Percentiles rank a stretch among this genome's conserved stretches.
Evolutionary conservation across 1,140 invertebrate species (phyloP).

Genomic region (Coelopa frigida): DNA sequence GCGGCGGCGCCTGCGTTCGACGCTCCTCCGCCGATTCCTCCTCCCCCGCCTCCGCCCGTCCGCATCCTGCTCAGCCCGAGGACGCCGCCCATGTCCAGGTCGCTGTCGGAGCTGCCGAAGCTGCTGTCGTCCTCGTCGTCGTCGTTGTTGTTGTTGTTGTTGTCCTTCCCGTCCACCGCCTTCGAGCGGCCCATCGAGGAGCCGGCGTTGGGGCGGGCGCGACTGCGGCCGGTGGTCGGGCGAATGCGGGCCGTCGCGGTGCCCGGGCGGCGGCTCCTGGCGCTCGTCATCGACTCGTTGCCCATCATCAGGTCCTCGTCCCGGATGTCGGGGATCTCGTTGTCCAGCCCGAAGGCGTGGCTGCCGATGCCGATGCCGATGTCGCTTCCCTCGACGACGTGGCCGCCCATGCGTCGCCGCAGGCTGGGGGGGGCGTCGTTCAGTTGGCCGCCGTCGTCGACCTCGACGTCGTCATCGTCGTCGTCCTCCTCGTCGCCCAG

Average conservation of each 20-base stretch:
- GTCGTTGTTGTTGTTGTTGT: no score
- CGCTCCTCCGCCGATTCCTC: neutral
- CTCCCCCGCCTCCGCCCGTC: conserved; percentile 14
- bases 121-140: conserved; percentile 32
- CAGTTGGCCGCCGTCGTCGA: conserved; percentile 13
- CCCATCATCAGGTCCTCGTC: conserved; percentile 32
- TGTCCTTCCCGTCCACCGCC: neutral
- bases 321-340: conserved; percentile 33
- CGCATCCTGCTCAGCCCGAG: conserved; percentile 29
- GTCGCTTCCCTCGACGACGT: conserved; percentile 28
- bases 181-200: neutral
- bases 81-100: conserved; percentile 36
- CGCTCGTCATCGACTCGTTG: neutral
- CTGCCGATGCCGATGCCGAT: conserved; percentile 13
- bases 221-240: conserved; percentile 36
- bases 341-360: conserved; percentile 24
- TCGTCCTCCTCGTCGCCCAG: conserved; percentile 34
- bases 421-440: conserved; percentile 19
- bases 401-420: conserved; percentile 30
- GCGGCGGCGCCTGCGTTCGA: neutral
- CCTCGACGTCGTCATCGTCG: conserved; percentile 27
- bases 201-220: conserved; percentile 12
- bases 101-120: conserved; percentile 33
- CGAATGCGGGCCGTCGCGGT: conserved; percentile 33
- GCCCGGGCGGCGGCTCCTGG: conserved; percentile 21